A percentile compares a stretch with the other conserved stretches of the same genome.
These are phyloP conservation scores for Drosophila lacicola DNA, from an alignment of 2,888 invertebrate species.

Conservation along the genomic window DNA sequence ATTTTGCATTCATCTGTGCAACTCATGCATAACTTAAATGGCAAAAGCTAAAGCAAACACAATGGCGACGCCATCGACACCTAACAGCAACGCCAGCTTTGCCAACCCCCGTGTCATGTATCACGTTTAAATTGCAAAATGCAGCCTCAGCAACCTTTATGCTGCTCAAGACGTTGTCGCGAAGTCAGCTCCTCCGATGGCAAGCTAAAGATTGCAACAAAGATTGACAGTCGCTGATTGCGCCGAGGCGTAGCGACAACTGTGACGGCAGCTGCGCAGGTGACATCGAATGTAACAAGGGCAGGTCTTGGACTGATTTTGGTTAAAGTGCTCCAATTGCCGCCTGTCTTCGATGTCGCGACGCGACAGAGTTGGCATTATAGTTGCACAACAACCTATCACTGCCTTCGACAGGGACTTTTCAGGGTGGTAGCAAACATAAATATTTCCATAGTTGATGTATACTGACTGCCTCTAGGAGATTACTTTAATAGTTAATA, in stretches of 20 bases:
- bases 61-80: conserved; percentile 24
- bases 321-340: conserved; percentile 36
- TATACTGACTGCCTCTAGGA: too few relatives aligned
- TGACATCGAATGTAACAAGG: conserved; percentile 22
- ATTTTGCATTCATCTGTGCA: conserved; percentile 58
- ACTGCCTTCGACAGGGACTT: conserved; percentile 19
- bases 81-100: conserved; percentile 12
- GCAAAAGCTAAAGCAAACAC: conserved; percentile 14
- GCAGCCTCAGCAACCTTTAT: conserved; percentile 40
- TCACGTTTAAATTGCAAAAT: conserved; percentile 48
- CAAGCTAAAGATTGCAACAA: conserved; percentile 72
- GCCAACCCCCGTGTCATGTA: conserved; percentile 6
- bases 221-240: conserved; percentile 78
- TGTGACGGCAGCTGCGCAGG: conserved; percentile 36
- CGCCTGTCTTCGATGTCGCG: conserved; percentile 20
- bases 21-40: conserved; percentile 61
- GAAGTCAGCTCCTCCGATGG: conserved; percentile 49
- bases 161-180: conserved; percentile 41
- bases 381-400: conserved; percentile 62
- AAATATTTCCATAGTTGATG: conserved; percentile 20
- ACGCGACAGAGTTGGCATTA: conserved; percentile 66
- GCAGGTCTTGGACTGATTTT: conserved; percentile 38
- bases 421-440: conserved; percentile 25
- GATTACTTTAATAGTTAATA: too few relatives aligned
- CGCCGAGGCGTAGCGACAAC: conserved; percentile 48